Base-by-base conservation (phyloP, 2,888 invertebrate species). In the Parascotia fuliginaria region DNA sequence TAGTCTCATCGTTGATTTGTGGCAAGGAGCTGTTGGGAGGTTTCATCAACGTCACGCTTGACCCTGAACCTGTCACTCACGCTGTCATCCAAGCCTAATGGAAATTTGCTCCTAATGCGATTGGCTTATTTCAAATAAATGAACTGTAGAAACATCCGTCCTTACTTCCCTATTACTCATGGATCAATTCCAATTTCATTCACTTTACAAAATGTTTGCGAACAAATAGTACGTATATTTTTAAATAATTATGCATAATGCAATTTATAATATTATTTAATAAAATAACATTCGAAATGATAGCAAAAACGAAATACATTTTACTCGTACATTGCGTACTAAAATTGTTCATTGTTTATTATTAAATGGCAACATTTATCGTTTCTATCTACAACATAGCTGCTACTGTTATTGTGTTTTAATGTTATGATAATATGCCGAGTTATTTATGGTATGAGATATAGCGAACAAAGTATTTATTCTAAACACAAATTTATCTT, bases 11-110 rank as follows among this genome's bases (percentile, higher is more conserved):
- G 11, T 19, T 40, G 15, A 38, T 43, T 40, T 29, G 38, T 36
- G 42, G 46, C 27, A 32, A 40, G 38, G 14, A 28, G 7, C 45
- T 42, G 32, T 51, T 51, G 22, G 22, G 39, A 31, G 56, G 56
- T 60, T 54, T 67, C 41, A 32, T 28, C 37, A 33, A 60, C 42
- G 57, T 59, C 53, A 57, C 14, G 7, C 9, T 3, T 51, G 48
- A 42, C 65, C 63, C 55, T 70, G 56, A 64, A 58, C 54, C 51
- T 15, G 55, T 45, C 65, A 57, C 43, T 51, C 48, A 11, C 36
- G 32, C 51, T 66, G 64, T 60, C 66, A 55, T 64, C 52, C 48
- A 24, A 24, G 37, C 42, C 39, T 55, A 61, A 57, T 59, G 49
- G 61, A 48, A 51, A 52, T 13, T 33, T 29, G 39, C 38, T 37